Percentiles rank a stretch among this genome's conserved stretches.
phyloP scores from a whole-genome alignment of 2,888 invertebrate species.

The Odiellus spinosus region DNA sequence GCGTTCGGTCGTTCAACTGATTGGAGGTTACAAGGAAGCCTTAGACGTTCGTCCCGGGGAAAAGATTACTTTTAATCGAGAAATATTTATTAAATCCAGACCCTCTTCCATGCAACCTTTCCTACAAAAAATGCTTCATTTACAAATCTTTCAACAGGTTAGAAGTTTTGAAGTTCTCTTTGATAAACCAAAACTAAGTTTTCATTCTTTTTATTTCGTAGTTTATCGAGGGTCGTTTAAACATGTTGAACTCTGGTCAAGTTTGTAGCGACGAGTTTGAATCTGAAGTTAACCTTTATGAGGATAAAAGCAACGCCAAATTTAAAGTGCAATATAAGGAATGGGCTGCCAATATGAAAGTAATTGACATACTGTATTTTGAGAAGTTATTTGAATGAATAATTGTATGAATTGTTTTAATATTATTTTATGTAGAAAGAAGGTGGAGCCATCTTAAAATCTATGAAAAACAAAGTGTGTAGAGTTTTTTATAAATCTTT shows the following conservation, averaged over 20 bases:
- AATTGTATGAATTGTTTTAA: no score
- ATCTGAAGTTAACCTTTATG: slow-evolving; percentile 58
- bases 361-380: slow-evolving; percentile 15
- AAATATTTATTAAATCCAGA: slow-evolving; percentile 72
- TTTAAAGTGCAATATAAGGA: slow-evolving; percentile 57
- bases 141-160: slow-evolving; percentile 89
- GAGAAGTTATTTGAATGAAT: no score
- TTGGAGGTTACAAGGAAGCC: slow-evolving; percentile 86
- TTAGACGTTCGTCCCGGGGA: slow-evolving; percentile 38
- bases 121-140: slow-evolving; percentile 69
- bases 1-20: slow-evolving; percentile 73
- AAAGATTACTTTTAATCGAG: slow-evolving; percentile 65
- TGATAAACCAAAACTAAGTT: neutral
- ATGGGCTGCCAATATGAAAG: slow-evolving; percentile 57
- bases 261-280: slow-evolving; percentile 93
- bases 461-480: no score
- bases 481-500: no score
- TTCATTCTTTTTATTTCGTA: slow-evolving; percentile 27
- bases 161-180: slow-evolving; percentile 5
- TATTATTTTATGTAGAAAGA: no score
- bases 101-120: slow-evolving; percentile 73
- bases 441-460: no score
- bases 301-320: slow-evolving; percentile 37
- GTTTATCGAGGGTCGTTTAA: slow-evolving; percentile 87
- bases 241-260: slow-evolving; percentile 77